phyloP scores from a whole-genome alignment of 2,888 invertebrate genomes.

The Nematopogon swammerdamellus region DNA sequence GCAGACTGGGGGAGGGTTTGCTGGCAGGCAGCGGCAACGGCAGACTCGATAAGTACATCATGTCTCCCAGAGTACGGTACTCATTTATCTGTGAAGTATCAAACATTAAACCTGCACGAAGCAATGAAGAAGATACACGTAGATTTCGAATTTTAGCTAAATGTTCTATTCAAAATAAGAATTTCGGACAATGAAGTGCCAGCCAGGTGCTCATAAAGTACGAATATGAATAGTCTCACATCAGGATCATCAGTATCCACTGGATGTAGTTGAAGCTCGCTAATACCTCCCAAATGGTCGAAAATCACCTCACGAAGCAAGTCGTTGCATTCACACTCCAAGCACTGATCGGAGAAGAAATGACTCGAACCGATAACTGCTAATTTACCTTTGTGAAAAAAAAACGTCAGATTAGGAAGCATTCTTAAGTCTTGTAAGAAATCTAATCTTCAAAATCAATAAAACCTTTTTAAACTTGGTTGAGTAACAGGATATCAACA shows the following conservation, averaged over 20 bases:
- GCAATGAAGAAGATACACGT: too few relatives aligned
- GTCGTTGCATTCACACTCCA: conserved; percentile 92
- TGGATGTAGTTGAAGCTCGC: conserved; percentile 67
- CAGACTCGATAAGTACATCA: conserved; percentile 55
- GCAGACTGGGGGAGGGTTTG: conserved; percentile 35
- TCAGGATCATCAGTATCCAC: conserved; percentile 94
- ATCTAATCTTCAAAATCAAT: too few relatives aligned
- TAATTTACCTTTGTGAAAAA: conserved; percentile 78
- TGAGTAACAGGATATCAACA: too few relatives aligned
- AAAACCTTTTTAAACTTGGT: too few relatives aligned
- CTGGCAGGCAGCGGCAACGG: conserved; percentile 40
- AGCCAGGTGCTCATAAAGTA: not conserved
- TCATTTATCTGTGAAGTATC: conserved; percentile 91
- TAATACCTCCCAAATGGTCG: conserved; percentile 67
- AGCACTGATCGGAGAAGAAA: conserved; percentile 89
- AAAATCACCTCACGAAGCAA: conserved; percentile 85
- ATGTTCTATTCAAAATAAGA: too few relatives aligned
- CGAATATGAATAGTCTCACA: conserved; percentile 48
- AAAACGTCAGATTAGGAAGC: too few relatives aligned
- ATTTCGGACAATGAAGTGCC: too few relatives aligned
- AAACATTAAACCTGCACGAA: not conserved
- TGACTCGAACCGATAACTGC: conserved; percentile 90
- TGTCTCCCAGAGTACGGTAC: conserved; percentile 89
- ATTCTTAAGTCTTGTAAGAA: too few relatives aligned
- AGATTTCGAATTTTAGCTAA: too few relatives aligned